Conservation (phyloP, 1,140 invertebrate species). For the Arctopsyche grandis region DNA sequence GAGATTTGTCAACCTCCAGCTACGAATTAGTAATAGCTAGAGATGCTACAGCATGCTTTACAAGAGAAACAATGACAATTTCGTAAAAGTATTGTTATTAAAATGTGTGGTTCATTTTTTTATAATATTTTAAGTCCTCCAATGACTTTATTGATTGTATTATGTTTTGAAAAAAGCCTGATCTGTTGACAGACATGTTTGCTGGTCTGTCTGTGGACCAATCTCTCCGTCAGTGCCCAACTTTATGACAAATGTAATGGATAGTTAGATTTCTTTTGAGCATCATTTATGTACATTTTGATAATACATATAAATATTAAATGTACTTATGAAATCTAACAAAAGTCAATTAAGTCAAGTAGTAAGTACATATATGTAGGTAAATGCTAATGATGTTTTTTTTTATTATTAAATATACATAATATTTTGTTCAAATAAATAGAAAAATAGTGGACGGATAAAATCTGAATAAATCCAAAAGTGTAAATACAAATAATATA, state of each 20-base stretch:
- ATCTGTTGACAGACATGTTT: too few relatives aligned
- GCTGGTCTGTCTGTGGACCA: too few relatives aligned
- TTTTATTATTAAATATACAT: neutral
- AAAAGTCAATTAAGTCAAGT: neutral
- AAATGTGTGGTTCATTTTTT: too few relatives aligned
- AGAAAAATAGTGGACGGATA: neutral
- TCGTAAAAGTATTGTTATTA: too few relatives aligned
- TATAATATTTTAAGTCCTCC: too few relatives aligned
- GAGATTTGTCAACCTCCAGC: too few relatives aligned
- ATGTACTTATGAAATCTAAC: neutral
- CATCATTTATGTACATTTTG: neutral
- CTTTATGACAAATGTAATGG: neutral
- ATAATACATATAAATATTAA: neutral
- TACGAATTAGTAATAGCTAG: too few relatives aligned
- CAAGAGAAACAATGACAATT: too few relatives aligned
- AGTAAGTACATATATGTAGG: neutral
- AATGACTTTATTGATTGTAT: too few relatives aligned
- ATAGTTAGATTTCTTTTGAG: constrained; percentile 1
- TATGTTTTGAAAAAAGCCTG: too few relatives aligned
- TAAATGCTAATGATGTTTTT: neutral
- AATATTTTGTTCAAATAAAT: neutral
- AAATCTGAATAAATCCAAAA: neutral
- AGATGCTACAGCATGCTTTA: too few relatives aligned
- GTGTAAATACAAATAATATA: neutral
- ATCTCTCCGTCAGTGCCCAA: too few relatives aligned